Base-by-base conservation (phyloP, 2,797 vertebrate genomes). In the Sebastes vulpes region DNA sequence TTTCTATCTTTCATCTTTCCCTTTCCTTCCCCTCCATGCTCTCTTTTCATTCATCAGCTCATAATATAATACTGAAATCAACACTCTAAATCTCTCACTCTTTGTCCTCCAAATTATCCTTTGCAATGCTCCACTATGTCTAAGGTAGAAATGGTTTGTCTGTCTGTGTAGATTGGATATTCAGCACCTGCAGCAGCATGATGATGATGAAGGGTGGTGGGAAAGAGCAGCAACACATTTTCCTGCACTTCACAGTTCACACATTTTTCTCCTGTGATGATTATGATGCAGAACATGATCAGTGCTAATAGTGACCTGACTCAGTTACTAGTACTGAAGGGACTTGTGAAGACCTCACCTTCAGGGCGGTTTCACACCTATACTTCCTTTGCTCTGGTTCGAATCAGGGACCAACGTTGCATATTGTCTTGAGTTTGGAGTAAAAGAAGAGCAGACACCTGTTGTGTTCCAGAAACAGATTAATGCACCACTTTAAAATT, bases 151-250 rank as follows among this genome's bases (percentile, higher is more conserved):
- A 26, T 38, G 1, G 14, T 54, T 35, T 54, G 65, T 68, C 9
- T n/a, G 14, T 9, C 9, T n/a, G 14, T 9, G 12, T 54, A 4
- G 11, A 35, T 35, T 35, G 35, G 11, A 35, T 35, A 35, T 35
- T 35, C 0, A 35, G 35, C 35, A 0, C 11, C 35, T 1, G 35
- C 28, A 20, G 28, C 57, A 59, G 9, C 58, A 0, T 16, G 14
- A 42, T 32, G 9, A 59, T 11, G 28, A 59, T 11, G 29, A 20
- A 2, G 18, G 25, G 52, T 12, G 5, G 52, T 53, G 52, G 21
- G 6, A 23, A 23, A 52, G 9, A 10, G 50, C 9, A 52, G 18
- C 20, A 20, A 50, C 20, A 52, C 20, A 5, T 52, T 52, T 21
- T 42, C 38, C 38, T 42, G 38, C 38, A 42, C 14, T 42, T 42